A percentile compares a stretch with the other conserved stretches of the same genome.
These are phyloP conservation scores for Anthoptus insignis DNA, from an alignment of 2,888 invertebrate genomes.

Conservation along the genomic window DNA sequence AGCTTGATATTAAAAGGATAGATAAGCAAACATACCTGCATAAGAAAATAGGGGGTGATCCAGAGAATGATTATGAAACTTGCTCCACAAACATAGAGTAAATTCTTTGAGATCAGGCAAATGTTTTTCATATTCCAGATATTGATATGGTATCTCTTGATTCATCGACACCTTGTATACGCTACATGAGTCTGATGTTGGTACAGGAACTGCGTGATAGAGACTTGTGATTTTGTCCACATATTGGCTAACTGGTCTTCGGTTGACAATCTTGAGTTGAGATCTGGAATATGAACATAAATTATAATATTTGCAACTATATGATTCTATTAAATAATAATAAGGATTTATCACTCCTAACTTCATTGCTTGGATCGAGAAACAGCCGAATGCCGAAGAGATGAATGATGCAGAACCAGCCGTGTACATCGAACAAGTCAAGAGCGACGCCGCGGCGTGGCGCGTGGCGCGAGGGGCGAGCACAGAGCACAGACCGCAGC, in stretches of 20 bases:
- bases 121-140: constrained; percentile 90
- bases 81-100: constrained; percentile 94
- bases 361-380: too few relatives aligned
- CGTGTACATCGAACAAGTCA: constrained; percentile 13
- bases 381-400: too few relatives aligned
- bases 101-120: constrained; percentile 94
- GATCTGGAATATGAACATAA: constrained; percentile 56
- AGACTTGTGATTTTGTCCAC: constrained; percentile 59
- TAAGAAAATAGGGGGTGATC: constrained; percentile 95
- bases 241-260: constrained; percentile 60
- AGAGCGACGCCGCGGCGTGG: too few relatives aligned
- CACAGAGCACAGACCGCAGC: not conserved
- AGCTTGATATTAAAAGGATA: too few relatives aligned
- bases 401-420: not conserved
- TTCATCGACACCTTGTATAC: constrained; percentile 90
- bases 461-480: not conserved
- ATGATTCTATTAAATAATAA: too few relatives aligned
- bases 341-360: too few relatives aligned
- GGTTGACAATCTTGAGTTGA: constrained; percentile 71
- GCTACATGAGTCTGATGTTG: constrained; percentile 86
- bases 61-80: constrained; percentile 93
- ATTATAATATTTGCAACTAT: not conserved
- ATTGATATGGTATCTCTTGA: constrained; percentile 90
- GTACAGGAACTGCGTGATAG: constrained; percentile 52
- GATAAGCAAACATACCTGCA: constrained; percentile 86